Evolutionary conservation across 2,888 invertebrate genomes (phyloP).

Genomic region (Drosophila pseudotakahashii): DNA sequence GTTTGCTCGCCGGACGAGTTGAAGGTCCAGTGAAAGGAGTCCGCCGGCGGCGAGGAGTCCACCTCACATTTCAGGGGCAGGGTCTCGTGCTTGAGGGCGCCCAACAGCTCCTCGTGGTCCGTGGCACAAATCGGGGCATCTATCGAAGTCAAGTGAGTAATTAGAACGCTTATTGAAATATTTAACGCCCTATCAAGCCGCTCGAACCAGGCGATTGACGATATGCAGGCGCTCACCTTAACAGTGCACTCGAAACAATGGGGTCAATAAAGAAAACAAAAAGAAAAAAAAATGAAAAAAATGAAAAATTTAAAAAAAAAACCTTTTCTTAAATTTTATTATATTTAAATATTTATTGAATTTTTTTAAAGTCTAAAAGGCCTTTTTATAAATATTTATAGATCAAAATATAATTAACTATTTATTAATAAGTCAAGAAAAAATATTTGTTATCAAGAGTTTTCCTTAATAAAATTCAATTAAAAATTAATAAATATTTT

Average conservation of each 20-base stretch:
- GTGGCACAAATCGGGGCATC: conserved; percentile 90
- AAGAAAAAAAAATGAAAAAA: too few relatives aligned
- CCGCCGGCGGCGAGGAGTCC: conserved; percentile 94
- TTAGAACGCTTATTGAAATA: conserved; percentile 67
- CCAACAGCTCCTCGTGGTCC: conserved; percentile 92
- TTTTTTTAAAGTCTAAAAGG: too few relatives aligned
- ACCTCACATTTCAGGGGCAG: conserved; percentile 93
- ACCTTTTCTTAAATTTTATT: too few relatives aligned
- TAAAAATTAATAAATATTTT: too few relatives aligned
- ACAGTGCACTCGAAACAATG: conserved; percentile 11
- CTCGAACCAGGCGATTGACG: conserved; percentile 27
- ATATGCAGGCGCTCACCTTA: conserved; percentile 3
- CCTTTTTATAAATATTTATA: too few relatives aligned
- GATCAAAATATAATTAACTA: too few relatives aligned
- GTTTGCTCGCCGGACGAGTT: conserved; percentile 95
- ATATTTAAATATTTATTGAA: too few relatives aligned
- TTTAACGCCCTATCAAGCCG: conserved; percentile 51
- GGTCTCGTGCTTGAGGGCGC: conserved; percentile 95
- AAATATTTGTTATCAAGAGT: too few relatives aligned
- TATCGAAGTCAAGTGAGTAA: conserved; percentile 64
- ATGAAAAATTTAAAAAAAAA: too few relatives aligned
- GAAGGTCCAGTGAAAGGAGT: conserved; percentile 96
- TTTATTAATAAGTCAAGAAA: too few relatives aligned
- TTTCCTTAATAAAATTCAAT: too few relatives aligned
- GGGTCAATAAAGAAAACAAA: neutral